Base-by-base conservation (phyloP, 1,140 invertebrate genomes). In the Elymnias hypermnestra region DNA sequence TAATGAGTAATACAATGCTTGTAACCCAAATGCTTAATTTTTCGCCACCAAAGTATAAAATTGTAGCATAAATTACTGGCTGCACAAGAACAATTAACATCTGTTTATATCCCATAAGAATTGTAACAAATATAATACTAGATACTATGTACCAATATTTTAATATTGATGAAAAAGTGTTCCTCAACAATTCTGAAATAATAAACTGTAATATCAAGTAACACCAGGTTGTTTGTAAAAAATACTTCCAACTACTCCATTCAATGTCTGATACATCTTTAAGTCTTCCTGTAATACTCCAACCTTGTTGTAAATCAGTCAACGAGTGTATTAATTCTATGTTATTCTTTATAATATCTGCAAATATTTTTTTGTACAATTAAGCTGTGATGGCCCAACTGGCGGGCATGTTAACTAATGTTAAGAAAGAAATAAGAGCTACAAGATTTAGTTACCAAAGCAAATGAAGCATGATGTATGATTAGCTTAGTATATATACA, bases 231-330 rank as follows among this genome's bases (percentile, higher is more conserved):
- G 41, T 69, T 21, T 75, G 48, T 43, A 79, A 55, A 50, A 75
- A 81, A 57, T 61, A 74, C 69, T 85, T 87, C 82, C 78, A 87
- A 36, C 68, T 72, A 26, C 45, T 81, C 86, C 86, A 87, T 65
- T 87, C 86, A 53, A 78, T 62, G 70, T 87, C 86, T 41, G 86
- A 84, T 3, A 72, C 62, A 71, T 87, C 86, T 71, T 67, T 82
- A 8, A 53, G 46, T 58, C 78, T 73, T 18, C 49, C 53, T 25
- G 79, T 41, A 28, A 78, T 49, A 17, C 44, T 40, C 86, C 83
- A 87, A 6, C 83, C 86, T 23, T 57, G 57, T 46, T 53, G 46
- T 39, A 87, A 65, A 44, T 86, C 83, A 38, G 49, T 62, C 25
- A 79, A 41, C 14, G 40, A 39, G 50, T 57, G 19, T 21, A 53